phyloP scores from a whole-genome alignment of 2,888 invertebrate species.

The Phengaris arion region DNA sequence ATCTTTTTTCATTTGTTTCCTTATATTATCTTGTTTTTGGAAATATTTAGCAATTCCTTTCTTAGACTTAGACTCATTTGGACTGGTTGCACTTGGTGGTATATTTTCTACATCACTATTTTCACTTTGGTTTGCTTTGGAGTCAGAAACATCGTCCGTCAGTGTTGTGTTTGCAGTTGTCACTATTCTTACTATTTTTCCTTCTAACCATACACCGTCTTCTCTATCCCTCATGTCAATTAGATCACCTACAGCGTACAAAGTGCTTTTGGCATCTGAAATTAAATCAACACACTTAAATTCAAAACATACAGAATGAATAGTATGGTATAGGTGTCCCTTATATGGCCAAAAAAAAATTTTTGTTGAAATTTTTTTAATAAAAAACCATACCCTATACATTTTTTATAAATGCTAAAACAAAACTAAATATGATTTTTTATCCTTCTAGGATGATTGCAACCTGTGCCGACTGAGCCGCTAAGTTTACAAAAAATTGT shows the following conservation, averaged over 20 bases:
- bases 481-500: no score
- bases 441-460: no score
- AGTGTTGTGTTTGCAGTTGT: constrained; percentile 49
- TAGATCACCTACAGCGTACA: constrained; percentile 81
- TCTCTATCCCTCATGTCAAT: constrained; percentile 82
- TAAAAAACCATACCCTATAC: no score
- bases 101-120: constrained; percentile 55
- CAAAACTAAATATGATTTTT: no score
- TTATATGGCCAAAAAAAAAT: no score
- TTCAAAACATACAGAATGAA: neutral
- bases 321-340: no score
- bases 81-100: constrained; percentile 44
- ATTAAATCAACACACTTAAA: neutral
- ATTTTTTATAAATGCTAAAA: no score
- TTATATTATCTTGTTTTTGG: constrained; percentile 47
- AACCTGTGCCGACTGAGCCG: no score
- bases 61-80: constrained; percentile 41
- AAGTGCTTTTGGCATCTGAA: constrained; percentile 66
- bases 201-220: constrained; percentile 87
- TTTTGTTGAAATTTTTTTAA: no score
- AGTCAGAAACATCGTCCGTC: constrained; percentile 34
- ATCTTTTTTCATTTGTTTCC: constrained; percentile 41
- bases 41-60: constrained; percentile 58
- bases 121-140: constrained; percentile 33
- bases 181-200: constrained; percentile 78